Evolutionary conservation across 2,888 invertebrate species (phyloP).

Genomic region (Meganola albula): DNA sequence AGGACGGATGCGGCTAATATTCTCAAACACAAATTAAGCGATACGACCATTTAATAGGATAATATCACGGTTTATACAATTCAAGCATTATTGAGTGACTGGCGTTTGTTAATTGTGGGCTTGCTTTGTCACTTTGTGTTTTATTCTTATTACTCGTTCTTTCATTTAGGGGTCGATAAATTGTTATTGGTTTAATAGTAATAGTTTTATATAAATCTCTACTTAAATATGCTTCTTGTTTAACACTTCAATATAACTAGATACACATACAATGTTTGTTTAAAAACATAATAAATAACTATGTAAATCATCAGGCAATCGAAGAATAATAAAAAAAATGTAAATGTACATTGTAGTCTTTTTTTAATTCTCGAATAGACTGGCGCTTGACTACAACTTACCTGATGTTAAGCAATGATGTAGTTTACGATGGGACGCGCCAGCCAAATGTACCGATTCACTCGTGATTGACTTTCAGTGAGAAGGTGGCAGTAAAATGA

Average conservation of each 20-base stretch:
- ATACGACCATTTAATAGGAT: conserved; percentile 48
- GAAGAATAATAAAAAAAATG: too few species aligned
- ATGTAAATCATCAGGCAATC: too few species aligned
- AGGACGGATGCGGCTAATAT: conserved; percentile 53
- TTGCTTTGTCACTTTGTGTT: conserved; percentile 31
- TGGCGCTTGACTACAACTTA: too few species aligned
- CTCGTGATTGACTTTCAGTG: too few species aligned
- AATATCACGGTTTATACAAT: conserved; percentile 56
- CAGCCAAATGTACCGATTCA: too few species aligned
- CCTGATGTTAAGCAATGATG: too few species aligned
- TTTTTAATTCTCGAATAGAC: too few species aligned
- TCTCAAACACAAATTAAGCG: conserved; percentile 46
- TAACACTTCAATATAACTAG: not conserved
- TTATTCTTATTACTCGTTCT: conserved; percentile 8
- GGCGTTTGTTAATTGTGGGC: conserved; percentile 47
- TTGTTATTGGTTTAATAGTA: too few species aligned
- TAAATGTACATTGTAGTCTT: too few species aligned
- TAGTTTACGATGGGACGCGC: too few species aligned
- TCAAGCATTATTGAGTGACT: conserved; percentile 53
- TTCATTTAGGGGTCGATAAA: too few species aligned
- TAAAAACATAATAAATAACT: not conserved
- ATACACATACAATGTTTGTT: not conserved
- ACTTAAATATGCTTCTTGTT: not conserved
- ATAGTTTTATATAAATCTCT: not conserved
- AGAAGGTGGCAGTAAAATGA: too few species aligned